These are phyloP conservation scores for Vireo altiloquus DNA, from an alignment of 2,113 vertebrate species.

Conservation along the genomic window DNA sequence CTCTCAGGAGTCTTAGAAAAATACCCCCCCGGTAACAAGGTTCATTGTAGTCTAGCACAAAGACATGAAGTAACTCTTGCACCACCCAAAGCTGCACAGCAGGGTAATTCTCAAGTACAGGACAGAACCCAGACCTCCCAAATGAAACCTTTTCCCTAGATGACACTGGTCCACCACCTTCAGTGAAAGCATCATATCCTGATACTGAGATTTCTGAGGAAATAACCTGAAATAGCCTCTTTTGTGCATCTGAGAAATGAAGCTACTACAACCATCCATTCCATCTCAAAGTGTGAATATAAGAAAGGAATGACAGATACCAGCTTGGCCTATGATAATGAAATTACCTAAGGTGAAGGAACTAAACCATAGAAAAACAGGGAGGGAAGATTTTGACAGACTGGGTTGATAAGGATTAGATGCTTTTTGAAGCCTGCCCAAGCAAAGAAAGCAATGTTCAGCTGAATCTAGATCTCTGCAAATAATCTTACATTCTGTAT, in stretches of 20 bases:
- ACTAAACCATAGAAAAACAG: neutral
- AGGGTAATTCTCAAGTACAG: neutral
- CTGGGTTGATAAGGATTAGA: neutral
- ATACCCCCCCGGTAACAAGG: neutral
- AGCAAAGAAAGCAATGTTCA: neutral
- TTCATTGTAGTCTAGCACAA: neutral
- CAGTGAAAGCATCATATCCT: neutral
- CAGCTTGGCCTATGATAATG: neutral
- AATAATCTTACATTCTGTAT: neutral
- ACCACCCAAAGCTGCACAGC: neutral
- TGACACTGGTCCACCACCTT: neutral
- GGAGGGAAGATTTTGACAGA: neutral
- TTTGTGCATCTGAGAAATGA: neutral
- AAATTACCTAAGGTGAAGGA: neutral
- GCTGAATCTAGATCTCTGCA: neutral
- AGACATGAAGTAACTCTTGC: neutral
- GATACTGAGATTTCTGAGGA: neutral
- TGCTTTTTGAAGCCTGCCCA: neutral
- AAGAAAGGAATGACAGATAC: neutral
- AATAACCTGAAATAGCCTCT: neutral
- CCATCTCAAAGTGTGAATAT: neutral
- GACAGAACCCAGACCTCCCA: neutral
- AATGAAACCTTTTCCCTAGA: neutral
- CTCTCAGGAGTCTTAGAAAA: neutral
- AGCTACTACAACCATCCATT: neutral